Evolutionary conservation across 2,797 vertebrate species (phyloP).

Genomic region (Scolopax bukidnonensis): DNA sequence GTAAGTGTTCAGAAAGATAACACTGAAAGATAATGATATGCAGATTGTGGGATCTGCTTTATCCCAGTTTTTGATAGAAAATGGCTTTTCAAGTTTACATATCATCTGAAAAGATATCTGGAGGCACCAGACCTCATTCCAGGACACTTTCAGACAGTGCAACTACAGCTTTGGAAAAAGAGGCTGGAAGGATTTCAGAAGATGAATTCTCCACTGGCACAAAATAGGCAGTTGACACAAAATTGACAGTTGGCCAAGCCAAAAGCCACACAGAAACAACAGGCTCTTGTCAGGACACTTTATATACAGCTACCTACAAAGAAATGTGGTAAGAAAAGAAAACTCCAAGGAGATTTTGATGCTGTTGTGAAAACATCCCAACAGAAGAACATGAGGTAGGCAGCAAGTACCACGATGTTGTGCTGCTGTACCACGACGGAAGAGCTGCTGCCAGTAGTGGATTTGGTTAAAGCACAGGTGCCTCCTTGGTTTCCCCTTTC

Average conservation of each 20-base stretch:
- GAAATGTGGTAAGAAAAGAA: neutral
- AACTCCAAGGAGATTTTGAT: neutral
- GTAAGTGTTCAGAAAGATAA: constrained; percentile 33
- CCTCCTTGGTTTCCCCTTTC: neutral
- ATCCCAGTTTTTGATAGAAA: neutral
- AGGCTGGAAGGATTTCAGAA: neutral
- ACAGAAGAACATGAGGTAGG: neutral
- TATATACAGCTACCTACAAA: neutral
- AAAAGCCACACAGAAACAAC: neutral
- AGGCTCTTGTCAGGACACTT: neutral
- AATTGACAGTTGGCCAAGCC: neutral
- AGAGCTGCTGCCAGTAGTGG: neutral
- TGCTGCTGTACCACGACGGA: neutral
- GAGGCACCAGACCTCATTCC: neutral
- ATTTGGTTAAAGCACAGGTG: neutral
- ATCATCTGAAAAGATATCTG: neutral
- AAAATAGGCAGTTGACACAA: neutral
- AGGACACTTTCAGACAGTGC: neutral
- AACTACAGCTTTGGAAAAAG: neutral
- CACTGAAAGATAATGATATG: neutral
- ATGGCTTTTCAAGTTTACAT: neutral
- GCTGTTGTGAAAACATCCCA: neutral
- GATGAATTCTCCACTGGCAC: neutral
- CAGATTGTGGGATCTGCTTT: neutral
- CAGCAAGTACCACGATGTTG: neutral